Base-by-base conservation (phyloP, 2,797 vertebrate species). In the Acanthiza pusilla region DNA sequence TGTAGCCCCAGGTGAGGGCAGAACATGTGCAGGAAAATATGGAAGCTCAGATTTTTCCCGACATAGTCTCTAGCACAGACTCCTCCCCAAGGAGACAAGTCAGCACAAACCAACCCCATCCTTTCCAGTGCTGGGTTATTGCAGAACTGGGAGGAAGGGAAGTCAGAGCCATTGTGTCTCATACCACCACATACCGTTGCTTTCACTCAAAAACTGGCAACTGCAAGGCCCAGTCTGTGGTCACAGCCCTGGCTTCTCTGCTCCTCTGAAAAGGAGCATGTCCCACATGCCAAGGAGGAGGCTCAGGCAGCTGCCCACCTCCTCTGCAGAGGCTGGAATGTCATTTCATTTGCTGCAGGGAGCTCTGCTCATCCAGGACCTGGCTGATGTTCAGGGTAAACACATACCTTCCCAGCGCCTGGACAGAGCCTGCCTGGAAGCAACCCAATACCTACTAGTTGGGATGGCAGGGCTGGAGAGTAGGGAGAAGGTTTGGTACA, bases 1-100 rank as follows among this genome's bases (percentile, higher is more conserved):
- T 45, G 50, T 2, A 72, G 76, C 70, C 71, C 1, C 6, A 55
- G 55, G 61, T 3, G 9, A 93, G 62, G 47, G 25, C 72, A 77
- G 23, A 18, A 55, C 20, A 40, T 0, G 0, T 2, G n/a, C 45
- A 45, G 76, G 45, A 45, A 83, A 82, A 86, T 0, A 61, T 0
- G 5, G 65, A 57, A 74, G 18, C 21, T 68, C 11, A 43, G 32
- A 71, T 54, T 65, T 51, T 51, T 63, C 66, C 70, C 4, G 0
- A 60, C 21, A 32, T 2, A 6, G 4, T 36, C 38, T 80, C 57
- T 7, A 60, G 55, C n/a, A 65, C 7, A 54, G 73, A 48, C 36
- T 50, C 7, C 57, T 88, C 63, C 61, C n/a, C 7, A 10, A 19
- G 3, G 11, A n/a, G 32, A 57, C 61, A 51, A 63, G 38, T 16